A percentile compares a stretch with the other conserved stretches of the same genome.
phyloP scores from a whole-genome alignment of 2,888 invertebrate genomes.

The Oligia strigilis region DNA sequence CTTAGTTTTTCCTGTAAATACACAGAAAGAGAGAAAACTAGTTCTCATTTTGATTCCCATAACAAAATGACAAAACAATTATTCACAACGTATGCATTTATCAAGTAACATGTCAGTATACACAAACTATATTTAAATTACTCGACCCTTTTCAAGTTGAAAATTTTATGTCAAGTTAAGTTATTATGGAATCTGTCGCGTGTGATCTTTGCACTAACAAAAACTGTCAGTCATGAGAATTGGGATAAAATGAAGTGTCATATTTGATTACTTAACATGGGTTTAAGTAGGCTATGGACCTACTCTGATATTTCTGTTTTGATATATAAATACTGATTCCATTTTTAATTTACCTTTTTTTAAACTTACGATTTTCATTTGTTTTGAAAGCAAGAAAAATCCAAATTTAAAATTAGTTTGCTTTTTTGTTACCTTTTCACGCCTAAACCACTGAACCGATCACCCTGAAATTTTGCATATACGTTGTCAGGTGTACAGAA shows the following conservation, averaged over 20 bases:
- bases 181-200: constrained; percentile 19
- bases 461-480: no score
- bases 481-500: no score
- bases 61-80: not conserved
- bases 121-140: constrained; percentile 42
- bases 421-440: no score
- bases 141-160: constrained; percentile 49
- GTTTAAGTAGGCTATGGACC: not conserved
- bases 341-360: not conserved
- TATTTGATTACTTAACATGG: constrained; percentile 4
- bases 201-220: constrained; percentile 15
- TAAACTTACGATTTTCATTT: not conserved
- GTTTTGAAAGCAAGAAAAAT: not conserved
- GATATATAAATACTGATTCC: not conserved
- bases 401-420: no score
- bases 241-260: constrained; percentile 18
- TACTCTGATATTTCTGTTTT: not conserved
- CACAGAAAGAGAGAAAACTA: not conserved
- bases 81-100: constrained; percentile 6
- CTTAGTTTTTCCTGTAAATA: not conserved
- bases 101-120: constrained; percentile 14
- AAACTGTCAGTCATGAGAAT: constrained; percentile 18
- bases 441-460: no score
- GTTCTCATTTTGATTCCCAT: constrained; percentile 4
- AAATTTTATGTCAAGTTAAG: constrained; percentile 26